Base-by-base conservation (phyloP, 1,140 invertebrate genomes). In the Drosophila bipectinata region DNA sequence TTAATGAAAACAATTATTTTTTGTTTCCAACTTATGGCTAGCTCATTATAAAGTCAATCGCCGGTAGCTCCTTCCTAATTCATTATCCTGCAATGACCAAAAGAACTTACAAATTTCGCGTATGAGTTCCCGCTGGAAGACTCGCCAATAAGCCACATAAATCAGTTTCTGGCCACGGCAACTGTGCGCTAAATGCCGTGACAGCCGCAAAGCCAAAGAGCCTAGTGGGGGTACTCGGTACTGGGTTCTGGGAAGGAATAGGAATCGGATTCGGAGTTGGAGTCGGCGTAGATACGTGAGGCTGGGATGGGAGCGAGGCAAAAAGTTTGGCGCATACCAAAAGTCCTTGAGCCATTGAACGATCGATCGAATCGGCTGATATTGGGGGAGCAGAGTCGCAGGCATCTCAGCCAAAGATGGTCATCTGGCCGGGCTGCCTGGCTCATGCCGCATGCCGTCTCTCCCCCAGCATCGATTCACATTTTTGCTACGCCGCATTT, bases 271-370 rank as follows among this genome's bases (percentile, higher is more conserved):
- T 32, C 63, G 34, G 59, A 62, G 44, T 44, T 49, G 30, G 30
- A 26, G 53, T 30, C 56, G 41, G 48, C 41, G 57, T 58, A 75
- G 55, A 30, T 78, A 87, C 82, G 82, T 87, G 83, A 61, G 69
- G 59, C 68, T 64, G 18, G 41, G 21, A 45, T 10, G 51, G 28
- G 18, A 47, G 37, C 24, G 21, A 48, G 32, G 59, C 51, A 62
- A 71, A 80, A 77, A 76, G 59, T 51, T 82, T 87, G 82, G 83
- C 83, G 82, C 79, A 85, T 85, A 88, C 82, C 82, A 87, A 87
- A 87, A 87, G 82, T 87, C 82, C 88, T 88, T 88, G 82, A 88
- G 84, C 49, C 84, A 88, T 87, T 87, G 79, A 87, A 79, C 83
- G 83, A 87, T 87, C 82, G 82, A 85, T 88, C 69, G 63, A 49